Percentiles rank a stretch among this genome's conserved stretches.
These are phyloP conservation scores for Cairina moschata DNA, from an alignment of 2,113 vertebrate genomes.

Conservation along the genomic window DNA sequence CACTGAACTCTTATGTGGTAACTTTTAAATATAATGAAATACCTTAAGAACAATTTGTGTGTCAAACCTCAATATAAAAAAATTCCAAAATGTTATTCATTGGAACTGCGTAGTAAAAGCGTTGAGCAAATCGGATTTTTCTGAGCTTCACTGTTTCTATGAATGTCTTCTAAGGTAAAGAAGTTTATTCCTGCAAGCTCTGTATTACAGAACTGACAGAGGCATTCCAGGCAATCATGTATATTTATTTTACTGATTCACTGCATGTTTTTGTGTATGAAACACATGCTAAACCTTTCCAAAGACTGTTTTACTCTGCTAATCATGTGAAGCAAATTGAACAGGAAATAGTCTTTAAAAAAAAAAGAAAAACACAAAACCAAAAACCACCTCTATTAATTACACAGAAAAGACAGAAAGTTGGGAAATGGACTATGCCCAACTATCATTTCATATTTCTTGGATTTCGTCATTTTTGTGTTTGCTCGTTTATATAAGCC, in stretches of 20 bases:
- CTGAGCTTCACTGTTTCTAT: not conserved
- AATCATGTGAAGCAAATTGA: slow-evolving; percentile 33
- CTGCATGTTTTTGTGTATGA: slow-evolving; percentile 20
- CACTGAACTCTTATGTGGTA: not conserved
- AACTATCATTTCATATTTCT: not conserved
- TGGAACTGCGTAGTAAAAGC: not conserved
- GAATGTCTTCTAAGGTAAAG: slow-evolving; percentile 31
- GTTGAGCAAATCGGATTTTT: not conserved
- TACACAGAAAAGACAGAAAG: not conserved
- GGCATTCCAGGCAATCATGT: slow-evolving; percentile 23
- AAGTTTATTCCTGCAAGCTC: slow-evolving; percentile 16
- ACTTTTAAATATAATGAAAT: not conserved
- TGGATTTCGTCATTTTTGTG: not conserved
- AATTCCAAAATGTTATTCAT: not conserved
- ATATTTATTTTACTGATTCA: slow-evolving; percentile 41
- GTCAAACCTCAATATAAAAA: not conserved
- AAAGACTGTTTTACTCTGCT: slow-evolving; percentile 25
- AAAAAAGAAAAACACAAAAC: not conserved
- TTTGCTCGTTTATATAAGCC: not conserved
- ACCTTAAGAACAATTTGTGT: slow-evolving; percentile 22
- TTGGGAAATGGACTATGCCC: not conserved
- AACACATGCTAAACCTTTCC: slow-evolving; percentile 29
- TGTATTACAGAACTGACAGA: slow-evolving; percentile 1
- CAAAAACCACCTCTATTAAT: not conserved
- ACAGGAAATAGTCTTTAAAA: not conserved